Percentiles rank a stretch among this genome's conserved stretches.
Conservation (phyloP, 2,888 invertebrate genomes). For the Cosmopolites sordidus region DNA sequence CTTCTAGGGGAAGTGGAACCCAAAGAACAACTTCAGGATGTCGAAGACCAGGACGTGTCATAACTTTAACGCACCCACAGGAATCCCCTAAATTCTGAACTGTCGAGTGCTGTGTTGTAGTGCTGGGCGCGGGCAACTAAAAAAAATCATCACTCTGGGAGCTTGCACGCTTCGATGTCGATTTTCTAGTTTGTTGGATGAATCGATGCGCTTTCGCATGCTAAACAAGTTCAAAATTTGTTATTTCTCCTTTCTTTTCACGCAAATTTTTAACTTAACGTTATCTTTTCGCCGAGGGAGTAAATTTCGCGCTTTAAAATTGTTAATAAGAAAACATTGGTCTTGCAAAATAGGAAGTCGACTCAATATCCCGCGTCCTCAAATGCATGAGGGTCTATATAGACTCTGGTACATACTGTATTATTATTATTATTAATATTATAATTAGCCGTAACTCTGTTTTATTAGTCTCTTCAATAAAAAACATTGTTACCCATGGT, state of each 20-base stretch:
- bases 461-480: constrained; percentile 22
- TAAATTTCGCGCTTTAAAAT: no score
- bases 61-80: constrained; percentile 53
- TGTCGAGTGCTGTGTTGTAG: constrained; percentile 29
- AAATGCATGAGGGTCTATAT: constrained; percentile 18
- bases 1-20: constrained; percentile 80
- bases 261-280: no score
- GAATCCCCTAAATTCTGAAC: constrained; percentile 24
- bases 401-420: constrained; percentile 44
- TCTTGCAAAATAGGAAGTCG: constrained; percentile 8
- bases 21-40: constrained; percentile 88
- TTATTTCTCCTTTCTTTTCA: no score
- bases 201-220: no score
- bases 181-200: constrained; percentile 3
- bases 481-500: constrained; percentile 4
- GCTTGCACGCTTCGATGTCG: constrained; percentile 3
- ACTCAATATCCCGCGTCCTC: constrained; percentile 27
- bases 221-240: no score
- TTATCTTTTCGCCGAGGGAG: no score
- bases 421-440: constrained; percentile 44
- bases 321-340: no score
- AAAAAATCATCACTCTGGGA: neutral
- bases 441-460: constrained; percentile 38
- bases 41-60: constrained; percentile 94
- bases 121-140: constrained; percentile 22